Evolutionary conservation across 2,888 invertebrate genomes (phyloP), one percentile per base, ranked within the genome.

Genomic region (Nowickia ferox): DNA sequence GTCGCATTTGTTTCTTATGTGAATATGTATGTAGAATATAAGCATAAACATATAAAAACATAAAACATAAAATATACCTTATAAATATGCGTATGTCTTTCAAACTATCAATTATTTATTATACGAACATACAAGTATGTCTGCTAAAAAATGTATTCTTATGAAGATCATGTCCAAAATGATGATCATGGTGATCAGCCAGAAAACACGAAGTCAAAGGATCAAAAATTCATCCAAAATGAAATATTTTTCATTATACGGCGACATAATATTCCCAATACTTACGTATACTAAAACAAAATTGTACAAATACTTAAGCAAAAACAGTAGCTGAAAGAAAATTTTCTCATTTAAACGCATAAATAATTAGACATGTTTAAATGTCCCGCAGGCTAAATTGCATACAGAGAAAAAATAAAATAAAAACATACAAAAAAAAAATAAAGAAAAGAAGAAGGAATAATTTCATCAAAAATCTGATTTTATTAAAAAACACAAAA

Each of bases 311-410:
- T 66, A 71, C 79, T 79, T 55, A 10, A 48, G 17, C 61, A 66
- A 59, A 83, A 71, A 86, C 86, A 86, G 83, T 86, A 86, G 85
- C 85, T 63, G 69, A 71, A 77, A 85, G 80, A 78, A 77, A 84
- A 81, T 81, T 84, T 84, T 85, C 77, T 84, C 85, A 83, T 87
- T 87, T 88, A 87, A 88, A 87, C 87, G 87, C 87, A 88, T 88
- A 88, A 88, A 88, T 88, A 88, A 87, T 88, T 88, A 87, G 87
- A 53, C 87, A 84, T 84, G 84, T 84, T 84, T 76, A 83, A 87
- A 87, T 87, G 87, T 83, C 84, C 87, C 87, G 84, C 84, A 84
- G 87, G 87, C 87, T 84, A 87, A 77, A 77, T 81, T 66, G 83
- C 65, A 69, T 40, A 55, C 19, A 71, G 17, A 53, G 48, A 57